Percentiles rank a stretch among this genome's conserved stretches.
Conservation (phyloP, 2,888 invertebrate species). For the Synergus itoensis region DNA sequence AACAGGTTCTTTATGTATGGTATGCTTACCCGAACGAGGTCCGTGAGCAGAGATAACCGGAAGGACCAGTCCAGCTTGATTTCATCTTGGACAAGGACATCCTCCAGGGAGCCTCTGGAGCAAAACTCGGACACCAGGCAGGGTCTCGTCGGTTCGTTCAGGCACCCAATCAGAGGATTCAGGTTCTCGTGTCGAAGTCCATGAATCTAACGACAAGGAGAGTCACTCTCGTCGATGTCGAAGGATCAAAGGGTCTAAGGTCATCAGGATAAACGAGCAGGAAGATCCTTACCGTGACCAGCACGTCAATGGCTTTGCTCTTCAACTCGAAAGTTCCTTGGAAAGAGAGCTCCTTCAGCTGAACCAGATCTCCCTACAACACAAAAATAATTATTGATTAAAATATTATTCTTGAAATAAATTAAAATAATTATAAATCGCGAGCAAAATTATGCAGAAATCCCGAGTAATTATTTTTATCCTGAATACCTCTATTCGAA, state of each 20-base stretch:
- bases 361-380: slow-evolving; percentile 92
- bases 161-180: slow-evolving; percentile 92
- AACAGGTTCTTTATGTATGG: not conserved
- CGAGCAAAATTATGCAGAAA: too few relatives aligned
- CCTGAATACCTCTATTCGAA: too few relatives aligned
- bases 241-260: slow-evolving; percentile 37
- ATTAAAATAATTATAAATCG: too few relatives aligned
- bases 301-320: slow-evolving; percentile 88
- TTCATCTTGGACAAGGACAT: slow-evolving; percentile 92
- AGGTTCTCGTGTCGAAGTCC: slow-evolving; percentile 94
- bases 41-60: slow-evolving; percentile 93
- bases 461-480: too few relatives aligned
- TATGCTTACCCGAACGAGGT: slow-evolving; percentile 88
- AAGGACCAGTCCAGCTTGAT: slow-evolving; percentile 98
- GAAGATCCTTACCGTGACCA: slow-evolving; percentile 81
- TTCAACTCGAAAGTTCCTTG: slow-evolving; percentile 85
- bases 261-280: slow-evolving; percentile 37
- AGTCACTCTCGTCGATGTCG: slow-evolving; percentile 39
- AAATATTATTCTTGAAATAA: too few relatives aligned
- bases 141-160: slow-evolving; percentile 87
- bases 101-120: slow-evolving; percentile 92
- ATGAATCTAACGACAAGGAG: slow-evolving; percentile 81
- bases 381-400: slow-evolving; percentile 12
- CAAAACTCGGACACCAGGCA: slow-evolving; percentile 93
- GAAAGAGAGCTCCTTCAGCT: slow-evolving; percentile 88